Conservation (phyloP, 2,113 vertebrate species). For the Furnarius figulus region DNA sequence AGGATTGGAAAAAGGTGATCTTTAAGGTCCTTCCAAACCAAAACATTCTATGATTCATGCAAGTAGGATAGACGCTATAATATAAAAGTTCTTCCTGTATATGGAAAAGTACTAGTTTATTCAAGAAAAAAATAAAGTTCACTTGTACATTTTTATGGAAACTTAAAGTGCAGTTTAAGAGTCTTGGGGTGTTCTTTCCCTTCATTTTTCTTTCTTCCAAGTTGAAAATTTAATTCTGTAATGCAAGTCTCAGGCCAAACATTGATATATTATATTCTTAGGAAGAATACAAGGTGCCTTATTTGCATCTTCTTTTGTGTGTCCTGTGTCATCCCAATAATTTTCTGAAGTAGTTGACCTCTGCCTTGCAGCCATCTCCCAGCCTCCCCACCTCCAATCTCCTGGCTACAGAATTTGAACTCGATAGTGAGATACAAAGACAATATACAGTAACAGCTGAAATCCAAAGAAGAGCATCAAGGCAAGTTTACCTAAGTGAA, state of each 20-base stretch:
- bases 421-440: accelerated
- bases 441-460: neutral
- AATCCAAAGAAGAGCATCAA: neutral
- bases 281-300: neutral
- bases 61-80: neutral
- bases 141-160: neutral
- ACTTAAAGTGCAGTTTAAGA: neutral
- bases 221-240: neutral
- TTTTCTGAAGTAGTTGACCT: neutral
- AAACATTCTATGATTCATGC: neutral
- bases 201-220: neutral
- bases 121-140: neutral
- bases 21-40: neutral
- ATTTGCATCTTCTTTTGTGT: neutral
- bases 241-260: neutral
- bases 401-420: neutral
- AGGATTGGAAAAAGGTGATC: neutral
- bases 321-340: neutral
- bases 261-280: neutral
- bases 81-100: neutral
- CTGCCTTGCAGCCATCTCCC: neutral
- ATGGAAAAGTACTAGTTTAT: neutral
- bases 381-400: neutral
- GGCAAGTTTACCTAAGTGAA: accelerated
- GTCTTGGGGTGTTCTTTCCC: neutral